Evolutionary conservation across 2,888 invertebrate genomes (phyloP).

Genomic region (Hemaris fuciformis): DNA sequence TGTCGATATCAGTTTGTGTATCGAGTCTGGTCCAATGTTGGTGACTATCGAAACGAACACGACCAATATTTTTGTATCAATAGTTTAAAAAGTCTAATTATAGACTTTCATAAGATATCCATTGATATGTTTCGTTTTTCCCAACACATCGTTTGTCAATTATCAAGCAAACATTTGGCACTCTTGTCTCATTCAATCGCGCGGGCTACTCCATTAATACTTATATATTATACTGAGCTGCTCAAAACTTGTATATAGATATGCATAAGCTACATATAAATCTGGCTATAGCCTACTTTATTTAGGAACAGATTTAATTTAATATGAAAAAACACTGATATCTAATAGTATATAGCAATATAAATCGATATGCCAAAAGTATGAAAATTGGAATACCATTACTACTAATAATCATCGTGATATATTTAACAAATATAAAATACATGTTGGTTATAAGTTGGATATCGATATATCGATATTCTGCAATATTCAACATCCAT

Average conservation of each 20-base stretch:
- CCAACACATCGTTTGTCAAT: neutral
- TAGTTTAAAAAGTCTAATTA: neutral
- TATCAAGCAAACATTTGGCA: constrained; percentile 2
- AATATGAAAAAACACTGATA: neutral
- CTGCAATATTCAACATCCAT: neutral
- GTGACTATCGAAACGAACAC: neutral
- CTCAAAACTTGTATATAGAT: neutral
- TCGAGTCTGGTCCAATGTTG: neutral
- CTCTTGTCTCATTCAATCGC: neutral
- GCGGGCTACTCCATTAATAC: neutral
- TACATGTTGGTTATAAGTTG: neutral
- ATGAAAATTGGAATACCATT: neutral
- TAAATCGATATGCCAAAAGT: neutral
- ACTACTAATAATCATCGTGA: neutral
- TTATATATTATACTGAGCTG: constrained; percentile 1
- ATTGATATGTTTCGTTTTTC: neutral
- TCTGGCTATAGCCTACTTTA: neutral
- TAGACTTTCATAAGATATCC: neutral
- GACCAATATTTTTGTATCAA: neutral
- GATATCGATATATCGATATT: neutral
- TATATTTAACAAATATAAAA: too few species aligned
- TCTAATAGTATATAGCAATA: neutral
- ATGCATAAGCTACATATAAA: neutral
- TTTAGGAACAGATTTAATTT: neutral
- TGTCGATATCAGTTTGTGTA: neutral